Percentiles rank a stretch among this genome's conserved stretches.
phyloP scores from a whole-genome alignment of 2,797 vertebrate species.

The Psittacula derbiana region DNA sequence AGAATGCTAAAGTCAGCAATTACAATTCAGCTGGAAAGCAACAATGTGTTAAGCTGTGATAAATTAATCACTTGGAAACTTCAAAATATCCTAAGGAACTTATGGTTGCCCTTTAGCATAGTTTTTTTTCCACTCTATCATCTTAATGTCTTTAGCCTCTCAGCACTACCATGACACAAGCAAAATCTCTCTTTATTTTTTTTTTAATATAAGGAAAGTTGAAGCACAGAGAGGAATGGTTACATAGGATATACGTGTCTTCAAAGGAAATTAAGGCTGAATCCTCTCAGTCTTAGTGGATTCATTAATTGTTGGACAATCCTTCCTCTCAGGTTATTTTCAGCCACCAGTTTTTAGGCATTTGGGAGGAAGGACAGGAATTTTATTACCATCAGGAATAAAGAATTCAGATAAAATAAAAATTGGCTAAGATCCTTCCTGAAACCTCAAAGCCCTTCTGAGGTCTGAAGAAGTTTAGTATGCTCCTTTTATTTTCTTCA shows the following conservation, averaged over 20 bases:
- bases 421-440: constrained; percentile 1
- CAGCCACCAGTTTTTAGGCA: not conserved
- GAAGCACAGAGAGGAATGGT: not conserved
- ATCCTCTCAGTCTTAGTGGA: not conserved
- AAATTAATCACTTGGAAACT: constrained; percentile 57
- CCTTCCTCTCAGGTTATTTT: not conserved
- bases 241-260: not conserved
- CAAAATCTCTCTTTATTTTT: not conserved
- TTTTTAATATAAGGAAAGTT: not conserved
- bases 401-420: constrained; percentile 20
- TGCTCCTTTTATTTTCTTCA: not conserved
- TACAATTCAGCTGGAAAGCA: not conserved
- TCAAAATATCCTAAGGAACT: constrained; percentile 35
- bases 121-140: not conserved
- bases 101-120: not conserved
- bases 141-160: constrained; percentile 33
- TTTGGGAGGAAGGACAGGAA: not conserved
- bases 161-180: not conserved
- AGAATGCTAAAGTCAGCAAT: not conserved
- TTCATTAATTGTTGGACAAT: not conserved
- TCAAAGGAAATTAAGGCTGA: not conserved
- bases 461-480: constrained; percentile 15
- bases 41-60: constrained; percentile 6
- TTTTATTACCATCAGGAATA: not conserved
- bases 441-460: constrained; percentile 6